A percentile compares a stretch with the other conserved stretches of the same genome.
These are phyloP conservation scores for Kuschelorhynchus macadamiae DNA, from an alignment of 2,888 invertebrate genomes.

Conservation along the genomic window DNA sequence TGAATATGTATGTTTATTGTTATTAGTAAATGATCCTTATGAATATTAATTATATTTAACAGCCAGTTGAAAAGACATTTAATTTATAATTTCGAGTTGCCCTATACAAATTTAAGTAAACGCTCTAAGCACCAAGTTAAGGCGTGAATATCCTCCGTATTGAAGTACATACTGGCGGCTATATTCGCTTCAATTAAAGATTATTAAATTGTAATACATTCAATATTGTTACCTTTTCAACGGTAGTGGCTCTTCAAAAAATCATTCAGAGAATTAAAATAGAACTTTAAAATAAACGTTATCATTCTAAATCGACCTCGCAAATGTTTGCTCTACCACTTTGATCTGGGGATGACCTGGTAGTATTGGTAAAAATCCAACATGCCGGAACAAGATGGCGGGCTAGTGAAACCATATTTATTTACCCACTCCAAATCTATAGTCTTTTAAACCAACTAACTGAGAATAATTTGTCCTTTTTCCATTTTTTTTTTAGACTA, in stretches of 20 bases:
- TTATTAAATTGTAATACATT: constrained; percentile 44
- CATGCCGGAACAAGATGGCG: too few species aligned
- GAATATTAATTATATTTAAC: too few species aligned
- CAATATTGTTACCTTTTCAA: constrained; percentile 55
- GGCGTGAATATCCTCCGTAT: too few species aligned
- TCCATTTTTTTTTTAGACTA: too few species aligned
- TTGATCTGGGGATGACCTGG: constrained; percentile 61
- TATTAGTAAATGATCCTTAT: too few species aligned
- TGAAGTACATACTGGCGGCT: constrained; percentile 10
- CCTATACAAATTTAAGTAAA: constrained; percentile 9
- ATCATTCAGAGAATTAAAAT: constrained; percentile 61
- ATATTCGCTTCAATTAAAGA: constrained; percentile 36
- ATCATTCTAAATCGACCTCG: constrained; percentile 58
- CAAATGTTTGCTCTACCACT: constrained; percentile 63
- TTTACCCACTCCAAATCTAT: too few species aligned
- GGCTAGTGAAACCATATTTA: too few species aligned
- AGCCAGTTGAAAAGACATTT: neutral
- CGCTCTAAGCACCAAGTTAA: too few species aligned
- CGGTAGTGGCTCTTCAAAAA: constrained; percentile 57
- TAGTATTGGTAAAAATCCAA: too few species aligned
- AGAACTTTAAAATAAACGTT: constrained; percentile 59
- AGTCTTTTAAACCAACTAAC: too few species aligned
- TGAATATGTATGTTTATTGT: too few species aligned
- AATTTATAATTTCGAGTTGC: constrained; percentile 12
- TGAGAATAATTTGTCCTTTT: too few species aligned